Conservation (phyloP, 2,113 vertebrate genomes). For the Chlorocebus sabaeus region DNA sequence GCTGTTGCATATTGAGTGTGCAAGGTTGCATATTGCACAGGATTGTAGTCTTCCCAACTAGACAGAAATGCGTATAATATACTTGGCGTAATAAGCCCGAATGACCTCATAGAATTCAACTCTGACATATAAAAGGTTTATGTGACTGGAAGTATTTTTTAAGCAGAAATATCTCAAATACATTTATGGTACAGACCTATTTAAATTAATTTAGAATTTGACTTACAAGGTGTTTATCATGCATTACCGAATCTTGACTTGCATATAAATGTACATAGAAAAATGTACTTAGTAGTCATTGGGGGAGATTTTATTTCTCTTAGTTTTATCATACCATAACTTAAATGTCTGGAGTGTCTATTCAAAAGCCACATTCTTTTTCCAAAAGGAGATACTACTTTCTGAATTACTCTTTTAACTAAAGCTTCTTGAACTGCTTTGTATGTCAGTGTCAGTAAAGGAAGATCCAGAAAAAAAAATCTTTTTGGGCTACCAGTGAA, state of each 20-base stretch:
- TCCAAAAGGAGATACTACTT: not conserved
- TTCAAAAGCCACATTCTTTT: slow-evolving; percentile 30
- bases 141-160: not conserved
- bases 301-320: slow-evolving; percentile 15
- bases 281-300: not conserved
- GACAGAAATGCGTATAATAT: not conserved
- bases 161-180: not conserved
- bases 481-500: not conserved
- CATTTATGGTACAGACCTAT: not conserved
- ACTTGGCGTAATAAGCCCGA: not conserved
- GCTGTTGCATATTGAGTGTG: not conserved
- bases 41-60: not conserved
- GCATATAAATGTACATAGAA: not conserved
- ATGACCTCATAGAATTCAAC: not conserved
- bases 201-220: slow-evolving; percentile 34
- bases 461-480: not conserved
- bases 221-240: not conserved
- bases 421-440: not conserved
- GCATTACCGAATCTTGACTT: not conserved
- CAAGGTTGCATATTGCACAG: not conserved
- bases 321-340: not conserved
- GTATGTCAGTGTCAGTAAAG: not conserved
- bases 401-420: not conserved
- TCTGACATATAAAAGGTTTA: not conserved
- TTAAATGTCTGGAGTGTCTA: not conserved